Percentiles rank a stretch among this genome's conserved stretches.
phyloP scores from a whole-genome alignment of 2,797 vertebrate species.

The Prunella strophiata region DNA sequence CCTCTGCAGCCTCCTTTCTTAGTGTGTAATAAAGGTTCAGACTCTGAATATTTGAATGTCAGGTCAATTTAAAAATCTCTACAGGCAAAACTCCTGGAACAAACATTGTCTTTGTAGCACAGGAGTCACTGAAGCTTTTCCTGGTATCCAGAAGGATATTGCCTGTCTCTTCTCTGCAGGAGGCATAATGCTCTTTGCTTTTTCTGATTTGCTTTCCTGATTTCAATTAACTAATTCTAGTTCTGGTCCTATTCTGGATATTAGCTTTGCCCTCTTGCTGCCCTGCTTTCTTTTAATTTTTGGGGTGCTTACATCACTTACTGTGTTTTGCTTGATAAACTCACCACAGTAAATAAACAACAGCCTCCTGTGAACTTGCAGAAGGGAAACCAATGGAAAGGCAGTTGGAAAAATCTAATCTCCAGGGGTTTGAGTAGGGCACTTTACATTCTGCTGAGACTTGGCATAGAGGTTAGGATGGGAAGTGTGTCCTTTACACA shows the following conservation, averaged over 20 bases:
- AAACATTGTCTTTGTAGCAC: background rate
- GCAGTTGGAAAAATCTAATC: background rate
- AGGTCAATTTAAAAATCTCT: background rate
- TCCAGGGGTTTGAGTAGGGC: background rate
- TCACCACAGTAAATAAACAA: slow-evolving; percentile 18
- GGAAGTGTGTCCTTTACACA: slow-evolving; percentile 58
- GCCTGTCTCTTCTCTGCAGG: background rate
- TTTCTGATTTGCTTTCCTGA: background rate
- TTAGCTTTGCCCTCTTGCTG: background rate
- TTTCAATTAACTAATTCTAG: background rate
- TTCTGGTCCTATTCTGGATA: background rate
- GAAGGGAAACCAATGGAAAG: slow-evolving; percentile 20
- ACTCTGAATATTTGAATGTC: background rate
- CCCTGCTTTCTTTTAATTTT: background rate
- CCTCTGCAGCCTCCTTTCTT: background rate
- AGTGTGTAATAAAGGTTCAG: background rate
- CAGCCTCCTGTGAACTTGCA: background rate
- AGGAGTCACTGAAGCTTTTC: background rate
- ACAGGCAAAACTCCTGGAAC: background rate
- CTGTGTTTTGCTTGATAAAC: background rate
- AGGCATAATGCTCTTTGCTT: background rate
- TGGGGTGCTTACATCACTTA: background rate
- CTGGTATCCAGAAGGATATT: background rate
- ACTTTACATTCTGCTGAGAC: slow-evolving; percentile 14
- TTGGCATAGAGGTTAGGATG: slow-evolving; percentile 47